A percentile compares a stretch with the other conserved stretches of the same genome.
phyloP scores from a whole-genome alignment of 2,888 invertebrate genomes.

The Mesorhabditis sp. region DNA sequence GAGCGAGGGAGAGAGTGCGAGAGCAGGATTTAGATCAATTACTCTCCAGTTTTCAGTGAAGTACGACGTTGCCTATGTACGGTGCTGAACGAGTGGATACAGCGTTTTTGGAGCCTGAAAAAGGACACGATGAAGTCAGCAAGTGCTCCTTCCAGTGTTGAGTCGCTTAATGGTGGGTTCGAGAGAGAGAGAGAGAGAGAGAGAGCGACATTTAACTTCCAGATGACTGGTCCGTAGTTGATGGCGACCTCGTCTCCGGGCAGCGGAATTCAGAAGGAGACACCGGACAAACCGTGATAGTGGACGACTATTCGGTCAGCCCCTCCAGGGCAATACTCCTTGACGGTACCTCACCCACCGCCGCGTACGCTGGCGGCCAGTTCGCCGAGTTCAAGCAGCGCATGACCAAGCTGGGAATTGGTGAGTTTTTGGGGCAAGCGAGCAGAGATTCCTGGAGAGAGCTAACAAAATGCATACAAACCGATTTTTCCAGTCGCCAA shows the following conservation, averaged over 20 bases:
- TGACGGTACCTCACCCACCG: neutral
- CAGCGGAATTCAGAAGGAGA: neutral
- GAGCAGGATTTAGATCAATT: neutral
- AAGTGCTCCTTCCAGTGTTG: neutral
- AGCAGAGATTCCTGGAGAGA: no score
- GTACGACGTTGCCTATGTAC: neutral
- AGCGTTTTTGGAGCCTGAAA: neutral
- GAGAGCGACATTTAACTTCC: neutral
- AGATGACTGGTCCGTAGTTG: neutral
- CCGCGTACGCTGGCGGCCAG: neutral
- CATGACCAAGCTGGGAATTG: neutral
- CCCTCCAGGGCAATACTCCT: neutral
- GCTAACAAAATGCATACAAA: no score
- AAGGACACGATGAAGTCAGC: conserved; percentile 4
- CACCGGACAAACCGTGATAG: neutral
- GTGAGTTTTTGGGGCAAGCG: neutral
- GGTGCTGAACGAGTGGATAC: conserved; percentile 3
- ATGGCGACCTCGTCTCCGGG: neutral
- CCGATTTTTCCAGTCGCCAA: neutral
- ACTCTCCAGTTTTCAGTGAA: neutral
- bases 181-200: no score
- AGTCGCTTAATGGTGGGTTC: neutral
- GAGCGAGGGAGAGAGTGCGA: neutral
- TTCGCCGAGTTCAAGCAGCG: neutral
- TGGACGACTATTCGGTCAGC: neutral